Base-by-base conservation (phyloP, 2,797 vertebrate species). In the Bovichtus variegatus region DNA sequence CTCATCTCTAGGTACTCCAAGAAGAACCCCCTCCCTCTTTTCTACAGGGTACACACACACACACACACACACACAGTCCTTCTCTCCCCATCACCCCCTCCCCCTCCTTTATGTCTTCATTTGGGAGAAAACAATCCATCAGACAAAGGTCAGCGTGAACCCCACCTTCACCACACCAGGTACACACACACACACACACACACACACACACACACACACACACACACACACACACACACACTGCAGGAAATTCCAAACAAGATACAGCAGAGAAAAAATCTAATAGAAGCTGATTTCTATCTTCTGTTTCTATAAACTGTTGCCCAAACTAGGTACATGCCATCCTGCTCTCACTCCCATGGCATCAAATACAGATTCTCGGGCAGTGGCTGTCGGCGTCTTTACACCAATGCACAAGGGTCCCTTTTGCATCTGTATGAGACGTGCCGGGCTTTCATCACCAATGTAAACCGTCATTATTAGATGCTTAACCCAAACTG, bases 91-190 rank as follows among this genome's bases (percentile, higher is more conserved):
- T 79, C 65, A 62, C 62, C 46, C 29, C 44, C 62, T 47, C 85
- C 34, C 25, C 74, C 71, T 82, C 80, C 66, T 78, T 89, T 64
- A 88, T 86, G 87, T 91, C 92, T 93, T 87, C 76, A 88, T 93
- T 91, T 88, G 74, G 79, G 80, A 90, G 84, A 89, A 93, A 91
- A 91, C 89, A 93, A 93, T 93, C 87, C 87, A 91, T 92, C 87
- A 93, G 87, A 80, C 81, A 91, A 92, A 92, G 91, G 87, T 92
- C 91, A 90, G 57, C 34, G 36, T 67, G n/a, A 76, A 64, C 73
- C 29, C 72, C 61, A 78, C 80, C 72, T 64, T 68, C 51, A 53
- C 46, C 54, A 62, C 50, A 75, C 57, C 50, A 73, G 49, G 55
- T 16, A 80, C 27, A 59, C 50, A 74, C 53, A 62, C 50, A 76